Evolutionary conservation across 2,113 vertebrate species (phyloP), one percentile per base, ranked within the genome.

Genomic region (Spilogale gracilis): DNA sequence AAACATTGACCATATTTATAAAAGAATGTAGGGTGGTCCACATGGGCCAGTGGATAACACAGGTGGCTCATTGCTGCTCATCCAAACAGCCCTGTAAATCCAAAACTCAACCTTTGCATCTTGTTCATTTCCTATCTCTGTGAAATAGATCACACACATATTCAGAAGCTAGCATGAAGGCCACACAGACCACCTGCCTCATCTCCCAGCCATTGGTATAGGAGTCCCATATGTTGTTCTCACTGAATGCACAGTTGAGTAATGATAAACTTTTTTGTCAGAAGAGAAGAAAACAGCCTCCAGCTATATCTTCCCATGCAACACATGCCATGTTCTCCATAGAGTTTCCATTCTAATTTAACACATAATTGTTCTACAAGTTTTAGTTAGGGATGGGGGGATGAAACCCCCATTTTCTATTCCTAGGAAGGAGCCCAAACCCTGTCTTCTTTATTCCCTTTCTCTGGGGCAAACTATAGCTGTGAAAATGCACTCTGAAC

Each of bases 401-500:
- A 86, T 5, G 73, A 78, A 81, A 23, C 5, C 48, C 21, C 10
- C 27, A 30, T 52, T 93, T 89, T 91, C 65, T 52, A 45, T 88
- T 65, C 52, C 25, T 50, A 18, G 38, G 9, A 67, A 27, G 12
- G 21, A 27, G 32, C 38, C 71, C 58, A 63, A 91, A 96, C 9
- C 52, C 43, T 80, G 43, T 73, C 85, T 76, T 61, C 79, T 65
- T 92, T 86, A 85, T 87, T 91, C 32, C 4, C 0, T 58, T 82
- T 97, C 58, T 96, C 91, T n/a, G 52, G 71, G 16, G 45, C 38
- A 52, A 67, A 93, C 71, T 23, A 0, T 78, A 71, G 90, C 52
- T 58, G 5, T 61, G 71, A 89, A 98, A 94, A 89, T 80, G 61
- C 23, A 43, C 89, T 85, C 73, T 76, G 71, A 82, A 3, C 85